These are phyloP conservation scores for Eustalomyia histrio DNA, from an alignment of 2,888 invertebrate genomes.

Conservation along the genomic window DNA sequence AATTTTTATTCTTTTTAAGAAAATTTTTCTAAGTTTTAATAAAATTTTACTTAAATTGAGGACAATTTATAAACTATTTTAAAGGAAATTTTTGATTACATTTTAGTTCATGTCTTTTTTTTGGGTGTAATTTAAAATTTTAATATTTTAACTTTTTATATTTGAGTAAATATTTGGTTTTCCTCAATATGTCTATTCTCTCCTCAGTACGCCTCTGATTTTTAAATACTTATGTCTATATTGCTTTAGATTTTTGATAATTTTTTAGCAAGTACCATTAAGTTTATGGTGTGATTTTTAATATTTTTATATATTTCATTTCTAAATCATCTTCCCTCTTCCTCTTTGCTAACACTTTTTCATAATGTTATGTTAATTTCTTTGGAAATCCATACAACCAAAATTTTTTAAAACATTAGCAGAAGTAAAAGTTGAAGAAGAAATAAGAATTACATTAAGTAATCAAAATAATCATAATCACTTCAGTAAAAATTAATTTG, in stretches of 20 bases:
- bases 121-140: too few species aligned
- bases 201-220: too few species aligned
- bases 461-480: constrained; percentile 65
- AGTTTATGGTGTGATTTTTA: constrained; percentile 56
- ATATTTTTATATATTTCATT: constrained; percentile 16
- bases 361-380: constrained; percentile 43
- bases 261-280: constrained; percentile 47
- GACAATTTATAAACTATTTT: too few species aligned
- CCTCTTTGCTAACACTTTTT: not conserved
- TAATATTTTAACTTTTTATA: too few species aligned
- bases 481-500: constrained; percentile 59
- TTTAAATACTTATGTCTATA: not conserved
- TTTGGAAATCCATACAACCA: constrained; percentile 32
- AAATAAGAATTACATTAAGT: constrained; percentile 51
- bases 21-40: too few species aligned
- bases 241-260: constrained; percentile 23
- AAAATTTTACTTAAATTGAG: too few species aligned
- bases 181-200: too few species aligned
- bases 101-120: too few species aligned
- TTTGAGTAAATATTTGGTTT: too few species aligned
- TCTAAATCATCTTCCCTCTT: constrained; percentile 14
- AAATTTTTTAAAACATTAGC: constrained; percentile 6
- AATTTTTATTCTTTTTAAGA: too few species aligned
- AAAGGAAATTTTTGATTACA: too few species aligned
- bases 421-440: constrained; percentile 27